Base-by-base conservation (phyloP, 2,113 vertebrate genomes). In the Naja naja region DNA sequence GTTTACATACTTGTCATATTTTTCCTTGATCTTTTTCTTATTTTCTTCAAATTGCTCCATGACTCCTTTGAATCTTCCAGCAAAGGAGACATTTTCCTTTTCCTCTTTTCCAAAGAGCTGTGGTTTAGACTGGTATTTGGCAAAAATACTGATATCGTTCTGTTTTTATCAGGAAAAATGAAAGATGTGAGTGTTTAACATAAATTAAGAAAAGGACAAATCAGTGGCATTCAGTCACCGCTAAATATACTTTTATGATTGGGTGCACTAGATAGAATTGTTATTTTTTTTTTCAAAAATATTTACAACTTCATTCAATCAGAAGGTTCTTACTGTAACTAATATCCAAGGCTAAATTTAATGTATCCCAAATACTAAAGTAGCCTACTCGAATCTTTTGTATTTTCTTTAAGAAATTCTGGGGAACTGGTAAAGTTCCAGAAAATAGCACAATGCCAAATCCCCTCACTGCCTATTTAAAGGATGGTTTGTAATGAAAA, bases 121-220 rank as follows among this genome's bases (percentile, higher is more conserved):
- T 53, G 99, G 99, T 95, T 99, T 99, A 92, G 97, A 96, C 91
- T 98, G 98, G 96, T 99, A 99, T 97, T 97, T 99, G 95, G 95
- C 97, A 54, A 97, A 98, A 96, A 98, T 96, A 94, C 97, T 99
- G 95, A 97, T 96, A 92, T 99, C 98, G 58, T 96, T 99, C 97
- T 98, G 97, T 98, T 98, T 94, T 94, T 54, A 47, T 43, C 30
- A 94, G 89, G 94, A 95, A 93, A 94, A 92, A 93, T 89, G 90
- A 94, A 95, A 91, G 43, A 91, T 93, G 85, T 95, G 4, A 60
- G 10, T 86, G 92, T 90, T 93, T 94, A 60, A 96, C 69, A 90
- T 69, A 92, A n/a, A 96, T 47, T n/a, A 89, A 69, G n/a, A 3
- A 30, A 88, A 92, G 54, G 16, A 52, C 9, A 55, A 90, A 56